Conservation (phyloP, 2,888 invertebrate genomes). For the Camptogramma bilineatum region DNA sequence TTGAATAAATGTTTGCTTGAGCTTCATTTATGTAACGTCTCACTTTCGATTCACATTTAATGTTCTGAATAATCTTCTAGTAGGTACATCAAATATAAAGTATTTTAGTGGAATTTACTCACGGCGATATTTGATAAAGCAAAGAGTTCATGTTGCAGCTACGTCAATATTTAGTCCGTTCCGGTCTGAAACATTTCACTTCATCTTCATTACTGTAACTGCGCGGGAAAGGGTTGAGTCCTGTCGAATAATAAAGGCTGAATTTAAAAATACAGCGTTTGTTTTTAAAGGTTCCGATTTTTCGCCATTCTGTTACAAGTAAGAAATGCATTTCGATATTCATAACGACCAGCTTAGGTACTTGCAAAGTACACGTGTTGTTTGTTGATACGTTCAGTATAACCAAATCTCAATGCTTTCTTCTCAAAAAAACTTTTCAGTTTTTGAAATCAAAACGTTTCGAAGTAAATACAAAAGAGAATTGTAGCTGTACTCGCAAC, state of each 20-base stretch:
- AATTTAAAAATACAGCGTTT: conserved; percentile 6
- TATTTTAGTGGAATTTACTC: not conserved
- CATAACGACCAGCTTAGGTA: not conserved
- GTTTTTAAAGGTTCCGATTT: conserved; percentile 7
- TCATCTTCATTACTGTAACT: conserved; percentile 50
- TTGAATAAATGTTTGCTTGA: conserved; percentile 26
- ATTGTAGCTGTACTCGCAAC: not conserved
- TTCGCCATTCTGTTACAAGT: not conserved
- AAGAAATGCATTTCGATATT: not conserved
- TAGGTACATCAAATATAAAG: not conserved
- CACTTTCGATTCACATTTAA: conserved; percentile 24
- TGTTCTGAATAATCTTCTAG: conserved; percentile 15
- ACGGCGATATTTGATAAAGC: not conserved
- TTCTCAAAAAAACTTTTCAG: not conserved
- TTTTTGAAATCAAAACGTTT: conserved; percentile 12
- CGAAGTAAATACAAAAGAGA: not conserved
- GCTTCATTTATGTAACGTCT: conserved; percentile 10
- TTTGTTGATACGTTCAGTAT: not conserved
- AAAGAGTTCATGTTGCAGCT: not conserved
- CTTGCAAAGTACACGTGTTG: not conserved
- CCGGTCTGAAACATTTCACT: conserved; percentile 47
- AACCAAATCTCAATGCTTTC: not conserved
- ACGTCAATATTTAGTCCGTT: conserved; percentile 25
- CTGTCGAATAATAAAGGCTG: conserved; percentile 12
- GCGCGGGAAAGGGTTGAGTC: conserved; percentile 37